A percentile compares a stretch with the other conserved stretches of the same genome.
phyloP scores from a whole-genome alignment of 2,113 vertebrate genomes.

The Bucco capensis region DNA sequence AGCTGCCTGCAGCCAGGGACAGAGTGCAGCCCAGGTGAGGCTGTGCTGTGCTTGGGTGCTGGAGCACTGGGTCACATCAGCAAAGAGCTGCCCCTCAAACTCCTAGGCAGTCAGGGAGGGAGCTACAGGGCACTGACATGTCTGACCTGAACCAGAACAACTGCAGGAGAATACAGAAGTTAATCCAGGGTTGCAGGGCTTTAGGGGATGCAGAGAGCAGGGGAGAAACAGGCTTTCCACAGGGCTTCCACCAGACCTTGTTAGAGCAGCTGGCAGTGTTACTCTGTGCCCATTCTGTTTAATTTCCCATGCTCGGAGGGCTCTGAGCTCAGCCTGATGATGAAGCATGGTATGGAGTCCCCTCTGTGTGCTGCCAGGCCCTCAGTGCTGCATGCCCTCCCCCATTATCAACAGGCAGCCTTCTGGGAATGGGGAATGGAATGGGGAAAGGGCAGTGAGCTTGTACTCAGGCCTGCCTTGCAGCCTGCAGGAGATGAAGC shows the following conservation, averaged over 20 bases:
- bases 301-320: not conserved
- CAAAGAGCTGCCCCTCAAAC: not conserved
- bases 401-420: not conserved
- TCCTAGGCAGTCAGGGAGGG: accelerated
- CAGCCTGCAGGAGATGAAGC: not conserved
- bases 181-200: not conserved
- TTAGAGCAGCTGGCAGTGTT: not conserved
- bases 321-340: not conserved
- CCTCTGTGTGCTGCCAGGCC: not conserved
- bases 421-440: not conserved
- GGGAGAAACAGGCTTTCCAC: not conserved
- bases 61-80: not conserved
- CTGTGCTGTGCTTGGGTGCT: not conserved
- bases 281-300: not conserved
- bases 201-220: not conserved
- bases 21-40: not conserved
- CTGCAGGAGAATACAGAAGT: not conserved
- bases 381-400: not conserved
- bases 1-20: not conserved
- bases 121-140: accelerated
- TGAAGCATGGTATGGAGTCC: not conserved
- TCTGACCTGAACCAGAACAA: not conserved
- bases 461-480: not conserved
- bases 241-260: not conserved
- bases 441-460: not conserved